phyloP scores from a whole-genome alignment of 2,888 invertebrate species.

The Pantelozetes paolii region DNA sequence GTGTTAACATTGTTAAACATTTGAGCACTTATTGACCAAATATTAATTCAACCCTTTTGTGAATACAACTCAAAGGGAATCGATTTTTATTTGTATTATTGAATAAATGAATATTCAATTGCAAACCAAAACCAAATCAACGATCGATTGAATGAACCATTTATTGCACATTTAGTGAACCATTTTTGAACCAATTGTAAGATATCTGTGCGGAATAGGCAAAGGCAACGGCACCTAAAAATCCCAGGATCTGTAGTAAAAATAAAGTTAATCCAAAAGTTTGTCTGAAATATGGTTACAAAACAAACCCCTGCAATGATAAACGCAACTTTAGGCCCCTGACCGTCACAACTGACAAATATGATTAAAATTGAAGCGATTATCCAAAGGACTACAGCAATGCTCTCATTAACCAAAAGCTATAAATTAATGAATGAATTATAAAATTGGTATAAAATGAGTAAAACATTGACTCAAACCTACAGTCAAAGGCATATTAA shows the following conservation, averaged over 20 bases:
- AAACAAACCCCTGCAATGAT: constrained; percentile 40
- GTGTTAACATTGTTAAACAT: too few species aligned
- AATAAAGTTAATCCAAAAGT: neutral
- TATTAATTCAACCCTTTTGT: too few species aligned
- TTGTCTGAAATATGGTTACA: too few species aligned
- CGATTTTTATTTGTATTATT: neutral
- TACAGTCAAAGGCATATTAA: constrained; percentile 40
- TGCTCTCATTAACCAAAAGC: constrained; percentile 36
- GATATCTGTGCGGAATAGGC: constrained; percentile 40
- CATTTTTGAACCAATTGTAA: constrained; percentile 41
- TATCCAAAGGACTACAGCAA: constrained; percentile 36
- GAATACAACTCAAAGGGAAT: neutral
- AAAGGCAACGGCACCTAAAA: constrained; percentile 39
- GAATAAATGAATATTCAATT: neutral
- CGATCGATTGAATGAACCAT: neutral
- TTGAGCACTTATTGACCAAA: too few species aligned
- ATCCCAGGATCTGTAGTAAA: constrained; percentile 30
- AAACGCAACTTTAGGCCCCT: constrained; percentile 39
- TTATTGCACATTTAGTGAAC: neutral
- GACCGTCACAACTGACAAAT: constrained; percentile 38
- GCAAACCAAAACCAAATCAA: neutral
- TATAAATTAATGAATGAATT: too few species aligned
- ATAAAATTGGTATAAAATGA: neutral
- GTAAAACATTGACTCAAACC: neutral
- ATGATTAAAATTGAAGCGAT: constrained; percentile 40